A percentile compares a stretch with the other conserved stretches of the same genome.
phyloP scores from a whole-genome alignment of 2,797 vertebrate genomes.

The Avahi laniger region DNA sequence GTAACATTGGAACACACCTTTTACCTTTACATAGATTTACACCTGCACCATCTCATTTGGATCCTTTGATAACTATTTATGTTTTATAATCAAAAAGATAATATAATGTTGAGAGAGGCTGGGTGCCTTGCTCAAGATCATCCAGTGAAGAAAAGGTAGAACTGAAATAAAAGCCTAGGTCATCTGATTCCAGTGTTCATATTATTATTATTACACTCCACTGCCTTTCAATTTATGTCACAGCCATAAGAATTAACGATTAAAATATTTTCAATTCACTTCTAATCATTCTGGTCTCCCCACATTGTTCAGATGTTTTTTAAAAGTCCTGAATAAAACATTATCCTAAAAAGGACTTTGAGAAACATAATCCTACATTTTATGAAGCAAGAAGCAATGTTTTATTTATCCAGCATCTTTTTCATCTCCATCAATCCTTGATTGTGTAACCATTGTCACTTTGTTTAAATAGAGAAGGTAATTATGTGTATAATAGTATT shows the following conservation, averaged over 20 bases:
- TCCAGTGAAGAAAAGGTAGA: neutral
- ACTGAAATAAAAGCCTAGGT: neutral
- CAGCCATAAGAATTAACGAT: neutral
- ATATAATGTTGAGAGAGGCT: neutral
- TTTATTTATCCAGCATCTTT: neutral
- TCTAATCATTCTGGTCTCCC: neutral
- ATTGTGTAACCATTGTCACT: neutral
- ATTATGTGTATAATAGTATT: neutral
- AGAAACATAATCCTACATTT: neutral
- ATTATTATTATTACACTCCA: neutral
- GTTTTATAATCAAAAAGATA: neutral
- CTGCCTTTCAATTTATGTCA: neutral
- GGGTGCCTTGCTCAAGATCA: neutral
- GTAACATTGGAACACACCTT: neutral
- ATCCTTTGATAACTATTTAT: neutral
- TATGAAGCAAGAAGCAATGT: neutral
- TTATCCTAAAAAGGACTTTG: neutral
- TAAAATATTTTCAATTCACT: neutral
- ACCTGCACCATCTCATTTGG: neutral
- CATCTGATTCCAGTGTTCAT: neutral
- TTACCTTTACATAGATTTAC: neutral
- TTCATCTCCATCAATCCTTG: neutral
- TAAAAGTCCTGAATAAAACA: neutral
- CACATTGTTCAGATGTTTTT: neutral
- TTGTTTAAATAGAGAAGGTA: neutral